Conservation (phyloP, 2,113 vertebrate species). For the Capricornis sumatraensis region DNA sequence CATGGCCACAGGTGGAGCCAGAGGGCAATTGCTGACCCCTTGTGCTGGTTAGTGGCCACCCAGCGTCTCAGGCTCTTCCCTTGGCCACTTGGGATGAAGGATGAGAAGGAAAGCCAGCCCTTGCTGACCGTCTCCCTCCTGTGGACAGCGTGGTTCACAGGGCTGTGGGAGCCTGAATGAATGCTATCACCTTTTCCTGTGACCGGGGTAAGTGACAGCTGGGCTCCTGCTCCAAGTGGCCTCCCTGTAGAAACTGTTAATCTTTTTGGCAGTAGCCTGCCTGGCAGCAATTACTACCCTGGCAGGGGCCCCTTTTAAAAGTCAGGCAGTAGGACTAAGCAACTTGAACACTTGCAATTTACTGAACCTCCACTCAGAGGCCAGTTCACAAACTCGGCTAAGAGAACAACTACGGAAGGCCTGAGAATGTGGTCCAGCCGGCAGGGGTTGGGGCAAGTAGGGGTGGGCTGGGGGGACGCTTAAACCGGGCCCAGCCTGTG, state of each 20-base stretch:
- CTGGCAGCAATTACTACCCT: not conserved
- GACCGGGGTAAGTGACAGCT: not conserved
- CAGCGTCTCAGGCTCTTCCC: not conserved
- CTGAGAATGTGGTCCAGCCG: not conserved
- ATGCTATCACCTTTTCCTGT: not conserved
- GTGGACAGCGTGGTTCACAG: fast-evolving
- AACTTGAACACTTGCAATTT: not conserved
- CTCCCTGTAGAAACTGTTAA: not conserved
- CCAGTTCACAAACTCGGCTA: not conserved
- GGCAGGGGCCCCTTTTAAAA: not conserved
- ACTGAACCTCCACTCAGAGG: not conserved
- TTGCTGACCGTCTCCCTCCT: fast-evolving
- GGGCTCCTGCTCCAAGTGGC: not conserved
- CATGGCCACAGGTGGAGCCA: not conserved
- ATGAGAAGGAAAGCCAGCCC: not conserved
- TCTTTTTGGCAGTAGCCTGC: not conserved
- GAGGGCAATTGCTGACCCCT: not conserved
- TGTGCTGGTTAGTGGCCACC: fast-evolving
- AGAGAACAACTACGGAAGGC: not conserved
- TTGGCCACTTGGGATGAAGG: not conserved
- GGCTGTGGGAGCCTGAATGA: no score
- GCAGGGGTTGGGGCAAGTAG: not conserved
- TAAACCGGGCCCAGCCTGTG: not conserved
- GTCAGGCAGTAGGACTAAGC: not conserved
- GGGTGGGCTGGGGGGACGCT: fast-evolving